Evolutionary conservation across 2,797 vertebrate genomes (phyloP), one percentile per base, ranked within the genome.

Genomic region (Megaceryle alcyon): DNA sequence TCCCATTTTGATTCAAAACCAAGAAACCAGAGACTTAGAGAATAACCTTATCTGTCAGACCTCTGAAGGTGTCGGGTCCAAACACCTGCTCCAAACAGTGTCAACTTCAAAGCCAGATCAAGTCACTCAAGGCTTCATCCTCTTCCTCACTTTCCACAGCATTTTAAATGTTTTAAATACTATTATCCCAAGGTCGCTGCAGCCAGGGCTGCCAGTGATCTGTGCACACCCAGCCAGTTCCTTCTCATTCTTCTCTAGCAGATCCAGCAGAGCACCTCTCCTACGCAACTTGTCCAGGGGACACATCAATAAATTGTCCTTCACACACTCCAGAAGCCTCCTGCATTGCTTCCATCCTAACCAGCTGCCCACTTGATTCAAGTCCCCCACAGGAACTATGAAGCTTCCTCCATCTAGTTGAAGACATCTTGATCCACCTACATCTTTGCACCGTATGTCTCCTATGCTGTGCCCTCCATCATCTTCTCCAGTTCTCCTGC

Each of bases 111-210:
- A 65, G 60, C 20, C 29, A 57, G 37, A 28, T 23, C 81, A 25
- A n/a, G 6, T 11, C 63, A 8, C 49, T 25, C 1, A 0, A 41
- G 28, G 28, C 20, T 4, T 79, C 59, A 26, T 9, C 37, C 28
- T 21, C 75, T 78, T 73, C 37, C 56, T 49, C 29, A 2, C 22
- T 43, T 66, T 60, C n/a, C 60, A n/a, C 14, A 20, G 37, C 0
- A 0, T 39, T 41, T 49, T 6, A 9, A 20, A n/a, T n/a, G 13
- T 12, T 51, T 22, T 31, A 17, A 39, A 69, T 29, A 14, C 16
- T 25, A 0, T n/a, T 5, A n/a, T 6, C 26, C 48, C 1, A 0
- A 54, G 25, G 26, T 31, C 29, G 31, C 20, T 9, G 23, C 46
- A 80, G 71, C 35, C 41, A 75, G 41, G 9, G 18, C 59, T 56